These are phyloP conservation scores for Leptodactylus fallax DNA, from an alignment of 2,797 vertebrate genomes.

Conservation along the genomic window DNA sequence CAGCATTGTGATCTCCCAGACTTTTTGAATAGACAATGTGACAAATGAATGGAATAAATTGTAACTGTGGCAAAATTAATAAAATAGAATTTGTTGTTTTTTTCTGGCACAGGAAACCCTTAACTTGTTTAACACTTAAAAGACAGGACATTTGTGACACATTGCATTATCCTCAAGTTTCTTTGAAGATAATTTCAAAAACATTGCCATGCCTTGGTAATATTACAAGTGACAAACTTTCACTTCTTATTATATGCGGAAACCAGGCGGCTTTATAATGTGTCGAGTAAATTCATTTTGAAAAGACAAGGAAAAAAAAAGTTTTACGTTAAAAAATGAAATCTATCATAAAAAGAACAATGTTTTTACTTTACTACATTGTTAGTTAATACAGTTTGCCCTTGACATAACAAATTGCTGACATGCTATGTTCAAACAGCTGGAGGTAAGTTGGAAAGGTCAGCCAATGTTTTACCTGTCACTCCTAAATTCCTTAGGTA, in stretches of 20 bases:
- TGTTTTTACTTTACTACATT: background rate
- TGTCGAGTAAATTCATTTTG: constrained; percentile 26
- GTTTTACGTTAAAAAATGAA: background rate
- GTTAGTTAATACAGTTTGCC: constrained; percentile 35
- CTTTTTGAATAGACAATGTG: constrained; percentile 18
- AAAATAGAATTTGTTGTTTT: constrained; percentile 25
- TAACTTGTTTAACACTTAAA: constrained; percentile 61
- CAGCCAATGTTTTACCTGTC: constrained; percentile 53
- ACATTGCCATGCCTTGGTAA: constrained; percentile 25
- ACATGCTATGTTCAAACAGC: constrained; percentile 35
- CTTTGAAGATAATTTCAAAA: constrained; percentile 58
- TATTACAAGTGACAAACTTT: constrained; percentile 63
- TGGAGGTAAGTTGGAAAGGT: constrained; percentile 52
- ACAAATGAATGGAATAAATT: background rate
- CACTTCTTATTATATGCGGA: constrained; percentile 53
- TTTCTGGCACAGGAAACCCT: constrained; percentile 47
- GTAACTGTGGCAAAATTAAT: constrained; percentile 18
- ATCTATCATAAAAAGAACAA: background rate
- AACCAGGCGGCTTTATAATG: constrained; percentile 6
- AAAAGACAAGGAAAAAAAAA: constrained; percentile 18
- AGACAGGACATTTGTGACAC: constrained; percentile 51
- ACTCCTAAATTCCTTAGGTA: constrained; percentile 50
- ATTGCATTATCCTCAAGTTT: constrained; percentile 57
- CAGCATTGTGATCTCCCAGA: constrained; percentile 13
- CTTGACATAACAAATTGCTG: constrained; percentile 47